Percentiles rank a stretch among this genome's conserved stretches.
phyloP scores from a whole-genome alignment of 2,797 vertebrate species.

The Carapus acus region DNA sequence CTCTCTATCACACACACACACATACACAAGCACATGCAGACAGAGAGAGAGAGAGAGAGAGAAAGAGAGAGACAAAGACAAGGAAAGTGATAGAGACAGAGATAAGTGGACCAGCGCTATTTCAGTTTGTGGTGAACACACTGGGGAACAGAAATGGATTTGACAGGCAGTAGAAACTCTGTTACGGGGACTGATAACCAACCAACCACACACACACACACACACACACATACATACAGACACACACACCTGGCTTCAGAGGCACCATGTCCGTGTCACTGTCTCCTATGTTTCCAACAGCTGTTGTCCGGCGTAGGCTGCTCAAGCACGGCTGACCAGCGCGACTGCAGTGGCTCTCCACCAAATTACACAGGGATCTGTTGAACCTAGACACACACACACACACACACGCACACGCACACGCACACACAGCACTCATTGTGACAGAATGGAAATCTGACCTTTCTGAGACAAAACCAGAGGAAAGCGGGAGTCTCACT shows the following conservation, averaged over 20 bases:
- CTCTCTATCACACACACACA: no score
- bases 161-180: conserved; percentile 41
- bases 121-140: conserved; percentile 32
- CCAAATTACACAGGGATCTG: conserved; percentile 65
- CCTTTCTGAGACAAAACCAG: neutral
- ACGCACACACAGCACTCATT: neutral
- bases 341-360: conserved; percentile 65
- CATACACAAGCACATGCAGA: no score
- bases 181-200: conserved; percentile 32
- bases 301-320: conserved; percentile 61
- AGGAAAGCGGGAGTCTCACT: conserved; percentile 55
- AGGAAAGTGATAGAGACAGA: conserved; percentile 1
- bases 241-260: conserved; percentile 69
- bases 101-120: conserved; percentile 36
- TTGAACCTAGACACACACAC: conserved; percentile 67
- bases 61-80: neutral
- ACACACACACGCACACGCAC: conserved; percentile 11
- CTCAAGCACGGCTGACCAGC: conserved; percentile 67
- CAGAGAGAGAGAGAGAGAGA: neutral
- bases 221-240: neutral
- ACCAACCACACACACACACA: conserved; percentile 11
- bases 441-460: neutral
- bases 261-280: conserved; percentile 74
- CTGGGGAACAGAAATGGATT: conserved; percentile 24
- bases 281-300: conserved; percentile 61